Conservation (phyloP, 2,797 vertebrate genomes). For the Characodon lateralis region DNA sequence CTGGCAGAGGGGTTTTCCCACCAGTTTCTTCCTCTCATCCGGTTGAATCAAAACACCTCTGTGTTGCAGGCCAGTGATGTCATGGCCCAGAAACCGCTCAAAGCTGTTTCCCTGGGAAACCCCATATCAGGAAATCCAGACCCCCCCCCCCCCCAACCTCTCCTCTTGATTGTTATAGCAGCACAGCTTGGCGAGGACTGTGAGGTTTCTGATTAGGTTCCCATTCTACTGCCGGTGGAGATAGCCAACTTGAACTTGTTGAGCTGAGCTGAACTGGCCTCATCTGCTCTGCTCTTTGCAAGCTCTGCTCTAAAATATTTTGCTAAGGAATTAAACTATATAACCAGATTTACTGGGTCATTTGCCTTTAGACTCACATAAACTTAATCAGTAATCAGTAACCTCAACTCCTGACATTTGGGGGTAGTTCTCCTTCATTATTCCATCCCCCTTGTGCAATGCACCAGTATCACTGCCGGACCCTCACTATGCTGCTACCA, state of each 20-base stretch:
- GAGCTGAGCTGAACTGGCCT: conserved; percentile 42
- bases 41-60: conserved; percentile 69
- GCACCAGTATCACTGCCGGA: background rate
- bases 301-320: background rate
- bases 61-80: conserved; percentile 70
- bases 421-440: background rate
- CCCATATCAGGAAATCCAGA: conserved; percentile 72
- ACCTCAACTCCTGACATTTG: background rate
- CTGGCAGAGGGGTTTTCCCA: conserved; percentile 69
- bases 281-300: background rate
- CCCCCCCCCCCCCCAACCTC: background rate
- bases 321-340: background rate
- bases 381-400: background rate
- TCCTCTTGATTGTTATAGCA: conserved; percentile 69
- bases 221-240: conserved; percentile 48
- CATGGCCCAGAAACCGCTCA: conserved; percentile 71
- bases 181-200: conserved; percentile 52
- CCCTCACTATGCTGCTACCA: background rate
- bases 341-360: background rate
- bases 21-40: conserved; percentile 44
- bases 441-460: background rate
- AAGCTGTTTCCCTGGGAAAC: conserved; percentile 75
- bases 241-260: conserved; percentile 50
- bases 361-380: background rate
- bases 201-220: conserved; percentile 62